Conservation (phyloP, 2,888 invertebrate genomes). For the Eupithecia centaureata region DNA sequence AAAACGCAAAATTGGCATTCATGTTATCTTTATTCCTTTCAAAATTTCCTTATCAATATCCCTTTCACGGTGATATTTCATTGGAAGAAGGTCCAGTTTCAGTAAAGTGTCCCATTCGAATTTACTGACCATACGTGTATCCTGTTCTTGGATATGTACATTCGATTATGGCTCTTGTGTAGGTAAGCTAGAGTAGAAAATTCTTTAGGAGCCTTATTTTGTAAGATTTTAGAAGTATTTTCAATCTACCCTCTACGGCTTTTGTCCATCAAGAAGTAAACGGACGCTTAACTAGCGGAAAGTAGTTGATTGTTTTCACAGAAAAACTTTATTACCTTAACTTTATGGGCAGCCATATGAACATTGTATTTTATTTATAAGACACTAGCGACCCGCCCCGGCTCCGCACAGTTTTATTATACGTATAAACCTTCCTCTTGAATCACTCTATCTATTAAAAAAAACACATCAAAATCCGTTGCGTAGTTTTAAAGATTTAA, state of each 20-base stretch:
- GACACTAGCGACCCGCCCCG: no score
- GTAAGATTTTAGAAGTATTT: slow-evolving; percentile 3
- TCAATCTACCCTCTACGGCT: not conserved
- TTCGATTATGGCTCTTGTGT: slow-evolving; percentile 4
- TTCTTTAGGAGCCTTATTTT: not conserved
- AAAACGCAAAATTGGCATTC: not conserved
- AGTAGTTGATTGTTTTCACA: not conserved
- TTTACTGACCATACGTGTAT: slow-evolving; percentile 40
- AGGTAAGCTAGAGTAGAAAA: not conserved
- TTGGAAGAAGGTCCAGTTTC: slow-evolving; percentile 61
- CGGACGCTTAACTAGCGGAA: not conserved
- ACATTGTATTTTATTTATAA: no score
- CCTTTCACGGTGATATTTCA: slow-evolving; percentile 61
- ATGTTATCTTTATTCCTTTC: slow-evolving; percentile 37
- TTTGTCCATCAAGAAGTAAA: not conserved
- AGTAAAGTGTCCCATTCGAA: slow-evolving; percentile 53
- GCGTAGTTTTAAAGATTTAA: no score
- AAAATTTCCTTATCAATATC: slow-evolving; percentile 59
- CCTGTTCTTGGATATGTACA: not conserved
- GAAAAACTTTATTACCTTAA: no score
- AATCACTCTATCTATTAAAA: no score
- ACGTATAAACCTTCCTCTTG: no score
- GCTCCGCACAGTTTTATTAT: no score
- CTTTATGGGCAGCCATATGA: no score
- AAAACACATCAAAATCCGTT: no score